phyloP scores from a whole-genome alignment of 1,140 invertebrate species.

The Aphelenchoides avenae region DNA sequence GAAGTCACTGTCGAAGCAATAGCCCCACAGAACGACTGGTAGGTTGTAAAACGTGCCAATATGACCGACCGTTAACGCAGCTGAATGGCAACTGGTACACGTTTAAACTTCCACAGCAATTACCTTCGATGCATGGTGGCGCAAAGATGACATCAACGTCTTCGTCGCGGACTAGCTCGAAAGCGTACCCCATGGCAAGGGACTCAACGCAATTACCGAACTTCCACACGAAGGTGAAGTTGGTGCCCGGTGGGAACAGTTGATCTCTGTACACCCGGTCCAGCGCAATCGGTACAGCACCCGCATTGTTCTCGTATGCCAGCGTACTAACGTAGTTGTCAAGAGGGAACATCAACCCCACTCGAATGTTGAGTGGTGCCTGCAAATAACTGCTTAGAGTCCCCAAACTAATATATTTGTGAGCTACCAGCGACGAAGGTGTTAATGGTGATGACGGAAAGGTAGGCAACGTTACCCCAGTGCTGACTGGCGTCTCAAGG shows the following conservation, averaged over 20 bases:
- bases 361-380: conserved; percentile 16
- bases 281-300: conserved; percentile 20
- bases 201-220: conserved; percentile 25
- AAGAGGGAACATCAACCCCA: conserved; percentile 17
- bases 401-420: no score
- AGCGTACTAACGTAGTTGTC: conserved; percentile 5
- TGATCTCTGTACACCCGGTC: conserved; percentile 16
- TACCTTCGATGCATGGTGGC: conserved; percentile 28
- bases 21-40: conserved; percentile 20
- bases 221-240: conserved; percentile 27
- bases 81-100: conserved; percentile 3
- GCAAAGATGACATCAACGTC: conserved; percentile 19
- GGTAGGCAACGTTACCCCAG: no score
- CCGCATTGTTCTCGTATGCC: conserved; percentile 21
- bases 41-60: conserved; percentile 27
- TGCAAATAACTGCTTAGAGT: no score
- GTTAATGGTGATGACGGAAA: no score
- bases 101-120: background rate
- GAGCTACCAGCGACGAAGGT: no score
- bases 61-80: conserved; percentile 12
- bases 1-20: conserved; percentile 14
- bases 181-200: conserved; percentile 11
- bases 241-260: conserved; percentile 12
- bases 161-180: conserved; percentile 21
- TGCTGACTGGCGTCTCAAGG: no score